A percentile compares a stretch with the other conserved stretches of the same genome.
These are phyloP conservation scores for Pachyramphus minor DNA, from an alignment of 2,113 vertebrate genomes.

Conservation along the genomic window DNA sequence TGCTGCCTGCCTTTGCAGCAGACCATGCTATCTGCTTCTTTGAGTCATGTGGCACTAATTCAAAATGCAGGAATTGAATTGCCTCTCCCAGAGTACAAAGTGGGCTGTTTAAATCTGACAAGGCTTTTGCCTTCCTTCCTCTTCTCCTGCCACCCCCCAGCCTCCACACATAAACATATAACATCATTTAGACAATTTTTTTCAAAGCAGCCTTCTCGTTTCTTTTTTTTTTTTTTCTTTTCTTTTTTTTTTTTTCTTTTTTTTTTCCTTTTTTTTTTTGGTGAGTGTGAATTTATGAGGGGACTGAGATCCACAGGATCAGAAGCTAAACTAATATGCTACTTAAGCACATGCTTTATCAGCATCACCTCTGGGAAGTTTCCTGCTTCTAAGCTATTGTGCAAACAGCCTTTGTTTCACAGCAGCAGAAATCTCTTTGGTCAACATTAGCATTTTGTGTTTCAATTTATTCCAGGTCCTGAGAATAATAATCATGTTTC, in stretches of 20 bases:
- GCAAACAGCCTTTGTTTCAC: slow-evolving; percentile 9
- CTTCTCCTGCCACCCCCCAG: not conserved
- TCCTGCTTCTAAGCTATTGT: not conserved
- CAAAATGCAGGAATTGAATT: not conserved
- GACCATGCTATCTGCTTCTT: not conserved
- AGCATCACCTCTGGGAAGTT: not conserved
- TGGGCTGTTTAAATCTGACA: not conserved
- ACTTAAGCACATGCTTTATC: not conserved
- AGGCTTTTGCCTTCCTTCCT: not conserved
- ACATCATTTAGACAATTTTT: not conserved
- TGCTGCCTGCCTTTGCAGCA: not conserved
- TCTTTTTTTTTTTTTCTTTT: not conserved
- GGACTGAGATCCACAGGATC: not conserved
- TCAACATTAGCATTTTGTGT: slow-evolving; percentile 5
- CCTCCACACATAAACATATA: not conserved
- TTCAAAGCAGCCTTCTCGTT: not conserved
- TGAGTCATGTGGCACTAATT: not conserved
- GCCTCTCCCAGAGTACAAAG: not conserved
- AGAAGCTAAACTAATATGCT: not conserved
- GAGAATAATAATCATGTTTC: not conserved
- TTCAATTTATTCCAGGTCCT: not conserved
- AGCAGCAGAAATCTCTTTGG: slow-evolving; percentile 2
- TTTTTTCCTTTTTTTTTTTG: rapidly evolving
- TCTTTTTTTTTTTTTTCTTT: not conserved
- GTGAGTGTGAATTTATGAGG: not conserved